Conservation (phyloP, 2,888 invertebrate species). For the Calameuta pallipes region DNA sequence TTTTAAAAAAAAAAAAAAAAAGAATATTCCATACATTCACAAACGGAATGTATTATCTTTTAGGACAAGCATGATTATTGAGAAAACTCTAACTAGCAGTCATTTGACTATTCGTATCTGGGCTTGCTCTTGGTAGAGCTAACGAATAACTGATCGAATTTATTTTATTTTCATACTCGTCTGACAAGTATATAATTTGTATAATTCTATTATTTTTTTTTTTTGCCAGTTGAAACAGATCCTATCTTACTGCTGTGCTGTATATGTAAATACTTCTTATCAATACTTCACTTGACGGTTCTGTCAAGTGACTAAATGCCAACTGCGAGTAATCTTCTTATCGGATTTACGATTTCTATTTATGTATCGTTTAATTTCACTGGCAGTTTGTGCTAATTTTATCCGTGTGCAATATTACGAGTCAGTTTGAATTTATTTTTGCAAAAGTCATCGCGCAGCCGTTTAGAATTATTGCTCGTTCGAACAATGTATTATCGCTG, state of each 20-base stretch:
- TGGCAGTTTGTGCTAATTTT: neutral
- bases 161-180: constrained; percentile 24
- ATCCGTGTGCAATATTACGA: neutral
- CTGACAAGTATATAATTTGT: neutral
- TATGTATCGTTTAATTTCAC: neutral
- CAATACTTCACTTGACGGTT: neutral
- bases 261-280: neutral
- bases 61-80: neutral
- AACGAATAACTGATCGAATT: neutral
- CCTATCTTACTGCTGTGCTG: neutral
- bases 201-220: neutral
- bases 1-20: neutral
- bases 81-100: neutral
- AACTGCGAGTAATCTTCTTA: neutral
- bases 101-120: neutral
- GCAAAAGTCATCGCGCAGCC: neutral
- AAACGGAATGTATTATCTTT: neutral
- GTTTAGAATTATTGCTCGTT: neutral
- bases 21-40: neutral
- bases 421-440: neutral
- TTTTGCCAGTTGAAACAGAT: neutral
- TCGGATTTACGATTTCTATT: neutral
- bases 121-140: neutral
- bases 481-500: neutral
- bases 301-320: neutral